These are phyloP conservation scores for Heteromormyrus szaboi DNA, from an alignment of 2,797 vertebrate species.

Conservation along the genomic window DNA sequence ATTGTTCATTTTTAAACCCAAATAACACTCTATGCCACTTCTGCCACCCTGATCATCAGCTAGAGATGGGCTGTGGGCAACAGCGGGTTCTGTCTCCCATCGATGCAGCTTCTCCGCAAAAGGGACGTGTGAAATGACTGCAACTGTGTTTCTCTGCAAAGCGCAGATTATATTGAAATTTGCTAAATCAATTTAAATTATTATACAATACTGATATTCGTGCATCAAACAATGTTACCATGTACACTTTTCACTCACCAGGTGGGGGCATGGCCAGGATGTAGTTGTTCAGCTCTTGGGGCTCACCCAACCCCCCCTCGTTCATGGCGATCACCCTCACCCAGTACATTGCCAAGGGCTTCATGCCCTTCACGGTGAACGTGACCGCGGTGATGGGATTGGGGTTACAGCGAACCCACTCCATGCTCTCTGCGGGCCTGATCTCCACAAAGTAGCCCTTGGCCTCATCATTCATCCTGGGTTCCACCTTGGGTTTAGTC, in stretches of 20 bases:
- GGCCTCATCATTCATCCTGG: conserved; percentile 56
- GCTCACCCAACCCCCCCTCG: conserved; percentile 62
- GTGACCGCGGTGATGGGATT: conserved; percentile 51
- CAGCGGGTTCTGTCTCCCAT: not conserved
- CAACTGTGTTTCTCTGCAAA: not conserved
- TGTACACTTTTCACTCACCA: conserved; percentile 55
- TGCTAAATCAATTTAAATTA: not conserved
- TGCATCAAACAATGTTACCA: not conserved
- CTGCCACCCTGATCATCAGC: not conserved
- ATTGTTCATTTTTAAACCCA: not conserved
- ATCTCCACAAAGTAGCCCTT: conserved; percentile 81
- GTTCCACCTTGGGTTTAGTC: conserved; percentile 62
- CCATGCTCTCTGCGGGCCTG: conserved; percentile 60
- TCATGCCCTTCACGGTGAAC: conserved; percentile 73
- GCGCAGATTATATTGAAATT: not conserved
- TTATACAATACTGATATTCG: not conserved
- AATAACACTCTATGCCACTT: not conserved
- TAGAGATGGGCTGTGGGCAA: not conserved
- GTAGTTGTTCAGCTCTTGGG: conserved; percentile 61
- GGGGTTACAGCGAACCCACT: conserved; percentile 72
- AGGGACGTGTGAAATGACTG: not conserved
- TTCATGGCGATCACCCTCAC: conserved; percentile 68
- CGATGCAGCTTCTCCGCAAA: not conserved
- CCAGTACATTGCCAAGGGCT: conserved; percentile 67
- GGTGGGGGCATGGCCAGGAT: conserved; percentile 58